These are phyloP conservation scores for Petroica traversi DNA, from an alignment of 2,113 vertebrate genomes.

Conservation along the genomic window DNA sequence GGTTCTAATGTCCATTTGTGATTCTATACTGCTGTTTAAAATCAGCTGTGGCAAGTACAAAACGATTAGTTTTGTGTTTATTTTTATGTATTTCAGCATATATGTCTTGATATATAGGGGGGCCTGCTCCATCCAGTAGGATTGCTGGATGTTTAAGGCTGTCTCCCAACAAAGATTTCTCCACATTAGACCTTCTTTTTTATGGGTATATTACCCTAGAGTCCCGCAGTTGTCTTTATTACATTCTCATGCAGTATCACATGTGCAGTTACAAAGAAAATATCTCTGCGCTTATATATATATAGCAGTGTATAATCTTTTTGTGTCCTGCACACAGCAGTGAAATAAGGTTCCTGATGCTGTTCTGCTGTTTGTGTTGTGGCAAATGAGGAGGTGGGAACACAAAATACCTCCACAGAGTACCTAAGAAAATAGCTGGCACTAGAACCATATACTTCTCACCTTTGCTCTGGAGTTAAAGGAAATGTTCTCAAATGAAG, in stretches of 20 bases:
- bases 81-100: neutral
- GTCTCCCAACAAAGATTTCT: neutral
- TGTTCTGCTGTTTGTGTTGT: neutral
- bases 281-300: neutral
- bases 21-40: neutral
- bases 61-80: neutral
- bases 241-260: neutral
- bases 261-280: neutral
- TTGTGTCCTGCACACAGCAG: neutral
- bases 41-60: neutral
- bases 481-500: neutral
- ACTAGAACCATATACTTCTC: neutral
- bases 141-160: neutral
- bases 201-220: neutral
- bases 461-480: neutral
- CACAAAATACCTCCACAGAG: neutral
- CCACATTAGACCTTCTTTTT: neutral
- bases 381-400: neutral
- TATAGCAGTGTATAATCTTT: neutral
- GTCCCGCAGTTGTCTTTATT: neutral
- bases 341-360: neutral
- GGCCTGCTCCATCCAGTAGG: neutral
- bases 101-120: rapidly evolving
- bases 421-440: neutral
- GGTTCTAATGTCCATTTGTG: neutral